A percentile compares a stretch with the other conserved stretches of the same genome.
These are phyloP conservation scores for Cyclophora albipunctata DNA, from an alignment of 2,888 invertebrate genomes.

Conservation along the genomic window DNA sequence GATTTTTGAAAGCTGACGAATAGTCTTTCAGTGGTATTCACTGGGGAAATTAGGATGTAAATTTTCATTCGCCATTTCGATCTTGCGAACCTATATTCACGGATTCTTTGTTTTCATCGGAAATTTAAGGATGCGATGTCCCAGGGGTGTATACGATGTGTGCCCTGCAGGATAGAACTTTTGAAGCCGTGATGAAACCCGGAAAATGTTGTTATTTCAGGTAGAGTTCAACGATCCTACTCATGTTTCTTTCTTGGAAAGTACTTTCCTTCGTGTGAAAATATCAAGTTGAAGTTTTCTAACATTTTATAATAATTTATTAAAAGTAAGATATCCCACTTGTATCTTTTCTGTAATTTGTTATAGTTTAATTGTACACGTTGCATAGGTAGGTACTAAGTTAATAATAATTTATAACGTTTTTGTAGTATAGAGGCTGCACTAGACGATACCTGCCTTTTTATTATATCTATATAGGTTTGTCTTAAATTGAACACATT, in stretches of 20 bases:
- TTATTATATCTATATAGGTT: too few relatives aligned
- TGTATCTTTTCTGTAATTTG: neutral
- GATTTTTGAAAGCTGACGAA: constrained; percentile 62
- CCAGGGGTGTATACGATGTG: constrained; percentile 38
- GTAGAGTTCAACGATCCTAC: neutral
- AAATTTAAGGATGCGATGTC: constrained; percentile 63
- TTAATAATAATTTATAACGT: too few relatives aligned
- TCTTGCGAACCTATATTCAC: constrained; percentile 57
- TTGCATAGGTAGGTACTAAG: too few relatives aligned
- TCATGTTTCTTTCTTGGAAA: neutral
- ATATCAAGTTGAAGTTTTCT: neutral
- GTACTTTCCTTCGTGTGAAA: neutral
- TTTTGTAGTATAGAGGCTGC: too few relatives aligned
- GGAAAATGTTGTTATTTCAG: constrained; percentile 7
- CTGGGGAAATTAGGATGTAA: constrained; percentile 75
- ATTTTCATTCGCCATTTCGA: constrained; percentile 56
- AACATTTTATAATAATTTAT: too few relatives aligned
- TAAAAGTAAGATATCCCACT: neutral
- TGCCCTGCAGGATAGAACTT: constrained; percentile 23
- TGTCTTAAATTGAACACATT: too few relatives aligned
- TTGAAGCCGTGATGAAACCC: constrained; percentile 17
- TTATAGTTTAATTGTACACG: neutral
- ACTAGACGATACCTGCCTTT: too few relatives aligned
- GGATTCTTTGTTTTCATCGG: constrained; percentile 70
- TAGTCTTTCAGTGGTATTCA: constrained; percentile 48